These are phyloP conservation scores for Molorchus minor DNA, from an alignment of 2,888 invertebrate genomes.

Conservation along the genomic window DNA sequence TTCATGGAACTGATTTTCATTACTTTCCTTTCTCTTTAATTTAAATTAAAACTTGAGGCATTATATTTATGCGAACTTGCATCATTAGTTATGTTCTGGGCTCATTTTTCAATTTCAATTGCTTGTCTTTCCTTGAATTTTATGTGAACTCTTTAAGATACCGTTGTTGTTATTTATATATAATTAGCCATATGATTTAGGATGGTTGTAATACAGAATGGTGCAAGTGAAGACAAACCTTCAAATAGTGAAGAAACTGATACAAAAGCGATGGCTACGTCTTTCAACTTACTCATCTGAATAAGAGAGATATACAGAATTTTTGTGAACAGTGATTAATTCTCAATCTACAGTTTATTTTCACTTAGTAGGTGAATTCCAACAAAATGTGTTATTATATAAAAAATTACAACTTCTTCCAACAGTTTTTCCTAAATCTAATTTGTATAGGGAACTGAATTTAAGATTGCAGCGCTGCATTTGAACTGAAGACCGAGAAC, in stretches of 20 bases:
- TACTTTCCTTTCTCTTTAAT: constrained; percentile 6
- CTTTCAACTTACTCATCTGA: constrained; percentile 55
- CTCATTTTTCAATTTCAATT: too few species aligned
- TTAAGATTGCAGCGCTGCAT: too few species aligned
- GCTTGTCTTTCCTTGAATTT: too few species aligned
- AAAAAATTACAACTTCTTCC: constrained; percentile 12
- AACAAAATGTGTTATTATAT: not conserved
- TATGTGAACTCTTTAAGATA: too few species aligned
- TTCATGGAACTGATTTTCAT: not conserved
- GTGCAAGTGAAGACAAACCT: constrained; percentile 51
- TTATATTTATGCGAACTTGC: too few species aligned
- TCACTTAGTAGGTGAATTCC: constrained; percentile 9
- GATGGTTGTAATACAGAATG: constrained; percentile 43
- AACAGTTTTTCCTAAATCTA: constrained; percentile 6
- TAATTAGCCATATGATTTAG: constrained; percentile 50
- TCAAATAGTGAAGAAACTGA: constrained; percentile 55
- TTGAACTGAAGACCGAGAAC: too few species aligned
- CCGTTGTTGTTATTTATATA: too few species aligned
- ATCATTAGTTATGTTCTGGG: too few species aligned
- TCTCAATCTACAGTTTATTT: constrained; percentile 14
- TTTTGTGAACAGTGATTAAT: constrained; percentile 6
- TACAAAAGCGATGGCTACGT: constrained; percentile 52
- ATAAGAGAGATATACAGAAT: constrained; percentile 58
- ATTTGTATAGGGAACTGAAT: too few species aligned
- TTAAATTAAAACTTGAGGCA: too few species aligned